Conservation (phyloP, 1,140 invertebrate genomes). For the Polyergus mexicanus region DNA sequence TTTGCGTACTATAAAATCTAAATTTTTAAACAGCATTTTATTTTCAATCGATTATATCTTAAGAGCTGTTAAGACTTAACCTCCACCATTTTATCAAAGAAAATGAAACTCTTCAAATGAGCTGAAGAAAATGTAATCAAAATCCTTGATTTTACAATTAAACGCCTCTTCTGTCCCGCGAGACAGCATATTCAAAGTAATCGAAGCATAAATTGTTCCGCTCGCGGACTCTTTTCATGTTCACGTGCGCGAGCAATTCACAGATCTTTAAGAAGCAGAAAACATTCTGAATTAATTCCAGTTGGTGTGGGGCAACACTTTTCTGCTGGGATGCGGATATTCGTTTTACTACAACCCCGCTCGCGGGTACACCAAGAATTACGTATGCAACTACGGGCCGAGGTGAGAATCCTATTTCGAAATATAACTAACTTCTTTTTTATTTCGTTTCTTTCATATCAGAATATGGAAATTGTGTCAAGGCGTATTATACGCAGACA, state of each 20-base stretch:
- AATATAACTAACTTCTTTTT: not conserved
- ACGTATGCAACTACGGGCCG: constrained; percentile 95
- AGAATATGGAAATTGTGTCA: constrained; percentile 29
- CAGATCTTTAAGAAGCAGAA: not conserved
- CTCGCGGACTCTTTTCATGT: not conserved
- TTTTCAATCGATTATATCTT: not conserved
- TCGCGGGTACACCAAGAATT: constrained; percentile 92
- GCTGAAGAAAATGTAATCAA: not conserved
- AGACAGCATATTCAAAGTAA: constrained; percentile 1
- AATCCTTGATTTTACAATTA: not conserved
- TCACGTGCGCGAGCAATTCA: not conserved
- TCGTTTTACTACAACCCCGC: constrained; percentile 91
- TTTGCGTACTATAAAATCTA: not conserved
- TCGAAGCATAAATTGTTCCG: not conserved
- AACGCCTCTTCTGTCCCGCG: not conserved
- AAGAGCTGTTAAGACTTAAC: not conserved
- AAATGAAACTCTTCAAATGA: not conserved
- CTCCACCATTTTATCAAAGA: not conserved
- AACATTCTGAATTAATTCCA: constrained; percentile 83
- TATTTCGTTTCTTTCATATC: not conserved
- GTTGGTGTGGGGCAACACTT: constrained; percentile 93
- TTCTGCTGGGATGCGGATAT: constrained; percentile 93
- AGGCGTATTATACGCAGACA: not conserved
- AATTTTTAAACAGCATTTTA: not conserved
- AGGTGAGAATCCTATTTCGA: constrained; percentile 86